These are phyloP conservation scores for Drosophila lutescens DNA, from an alignment of 2,888 invertebrate genomes.

Conservation along the genomic window DNA sequence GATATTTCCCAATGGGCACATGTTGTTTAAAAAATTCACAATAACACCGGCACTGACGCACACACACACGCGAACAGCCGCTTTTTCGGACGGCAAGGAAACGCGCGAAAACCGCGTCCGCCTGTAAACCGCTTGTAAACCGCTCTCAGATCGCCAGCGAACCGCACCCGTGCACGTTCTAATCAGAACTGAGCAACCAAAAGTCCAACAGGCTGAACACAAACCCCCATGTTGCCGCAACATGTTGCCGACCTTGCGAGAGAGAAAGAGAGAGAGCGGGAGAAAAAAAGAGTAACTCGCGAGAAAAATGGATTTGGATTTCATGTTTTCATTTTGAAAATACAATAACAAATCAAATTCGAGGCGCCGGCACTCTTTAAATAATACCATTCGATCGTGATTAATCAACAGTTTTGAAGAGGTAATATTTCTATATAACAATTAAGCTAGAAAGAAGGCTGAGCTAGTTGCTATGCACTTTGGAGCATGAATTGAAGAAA, in stretches of 20 bases:
- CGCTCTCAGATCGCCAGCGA: conserved; percentile 35
- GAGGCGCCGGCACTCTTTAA: conserved; percentile 53
- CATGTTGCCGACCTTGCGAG: conserved; percentile 76
- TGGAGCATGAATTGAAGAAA: too few relatives aligned
- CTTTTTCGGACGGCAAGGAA: conserved; percentile 28
- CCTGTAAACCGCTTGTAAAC: conserved; percentile 9
- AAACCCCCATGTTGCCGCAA: conserved; percentile 14
- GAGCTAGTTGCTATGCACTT: too few relatives aligned
- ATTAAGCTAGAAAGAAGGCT: too few relatives aligned
- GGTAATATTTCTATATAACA: too few relatives aligned
- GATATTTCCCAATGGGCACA: conserved; percentile 49
- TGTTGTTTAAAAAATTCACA: conserved; percentile 56
- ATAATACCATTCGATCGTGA: conserved; percentile 29
- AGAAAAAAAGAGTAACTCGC: not conserved
- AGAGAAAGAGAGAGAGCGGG: conserved; percentile 10
- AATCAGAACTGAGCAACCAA: conserved; percentile 70
- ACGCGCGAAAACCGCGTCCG: conserved; percentile 36
- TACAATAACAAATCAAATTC: conserved; percentile 23
- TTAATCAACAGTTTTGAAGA: not conserved
- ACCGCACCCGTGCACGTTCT: conserved; percentile 64
- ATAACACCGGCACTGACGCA: conserved; percentile 19
- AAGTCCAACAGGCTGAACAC: conserved; percentile 59
- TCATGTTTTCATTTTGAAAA: conserved; percentile 34
- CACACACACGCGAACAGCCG: conserved; percentile 12
- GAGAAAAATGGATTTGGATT: not conserved